Percentiles rank a stretch among this genome's conserved stretches.
Conservation (phyloP, 2,888 invertebrate genomes). For the Rhagium mordax region DNA sequence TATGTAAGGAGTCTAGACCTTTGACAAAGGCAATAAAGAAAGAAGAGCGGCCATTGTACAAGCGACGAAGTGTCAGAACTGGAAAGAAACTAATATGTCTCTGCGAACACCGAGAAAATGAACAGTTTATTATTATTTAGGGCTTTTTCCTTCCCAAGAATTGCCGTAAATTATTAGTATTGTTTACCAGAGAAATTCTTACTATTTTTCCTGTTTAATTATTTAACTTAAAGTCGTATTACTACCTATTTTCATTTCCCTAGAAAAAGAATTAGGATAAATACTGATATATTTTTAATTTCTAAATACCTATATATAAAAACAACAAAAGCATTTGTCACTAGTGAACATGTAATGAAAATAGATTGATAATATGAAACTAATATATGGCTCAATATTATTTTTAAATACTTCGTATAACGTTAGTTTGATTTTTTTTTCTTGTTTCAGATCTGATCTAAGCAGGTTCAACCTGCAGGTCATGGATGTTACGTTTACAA, state of each 20-base stretch:
- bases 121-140: constrained; percentile 14
- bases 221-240: neutral
- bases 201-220: neutral
- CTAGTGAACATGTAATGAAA: no score
- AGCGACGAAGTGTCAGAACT: constrained; percentile 41
- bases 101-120: constrained; percentile 19
- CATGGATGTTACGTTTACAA: constrained; percentile 85
- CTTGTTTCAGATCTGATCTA: constrained; percentile 59
- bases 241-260: no score
- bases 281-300: no score
- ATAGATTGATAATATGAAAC: no score
- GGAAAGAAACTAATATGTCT: constrained; percentile 45
- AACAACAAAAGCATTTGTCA: no score
- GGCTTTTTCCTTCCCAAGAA: neutral
- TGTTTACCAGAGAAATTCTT: constrained; percentile 12
- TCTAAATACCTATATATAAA: no score
- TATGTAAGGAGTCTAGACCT: constrained; percentile 33
- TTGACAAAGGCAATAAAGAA: constrained; percentile 47
- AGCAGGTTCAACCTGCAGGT: constrained; percentile 71
- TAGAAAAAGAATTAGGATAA: no score
- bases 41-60: constrained; percentile 38
- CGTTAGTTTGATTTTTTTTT: constrained; percentile 41
- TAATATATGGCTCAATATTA: no score
- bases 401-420: no score
- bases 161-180: constrained; percentile 6